phyloP scores from a whole-genome alignment of 2,888 invertebrate species.

The Scaeva pyrastri region DNA sequence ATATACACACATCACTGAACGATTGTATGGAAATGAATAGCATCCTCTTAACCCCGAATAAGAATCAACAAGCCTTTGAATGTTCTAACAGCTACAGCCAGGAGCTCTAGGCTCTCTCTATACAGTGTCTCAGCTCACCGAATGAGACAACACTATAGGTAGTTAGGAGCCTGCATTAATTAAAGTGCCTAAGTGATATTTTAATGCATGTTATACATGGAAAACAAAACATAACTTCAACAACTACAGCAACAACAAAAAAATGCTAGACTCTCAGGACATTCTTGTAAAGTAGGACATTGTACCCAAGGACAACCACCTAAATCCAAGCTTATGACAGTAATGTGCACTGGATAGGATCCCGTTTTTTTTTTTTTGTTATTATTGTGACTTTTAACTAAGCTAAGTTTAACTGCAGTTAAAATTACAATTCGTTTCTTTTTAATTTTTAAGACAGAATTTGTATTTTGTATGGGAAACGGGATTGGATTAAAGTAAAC shows the following conservation, averaged over 20 bases:
- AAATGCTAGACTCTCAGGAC: constrained; percentile 35
- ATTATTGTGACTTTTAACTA: too few species aligned
- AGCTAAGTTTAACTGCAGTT: too few species aligned
- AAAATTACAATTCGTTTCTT: too few species aligned
- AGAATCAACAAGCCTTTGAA: constrained; percentile 69
- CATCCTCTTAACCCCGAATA: constrained; percentile 64
- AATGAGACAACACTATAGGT: constrained; percentile 4
- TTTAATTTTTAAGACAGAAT: too few species aligned
- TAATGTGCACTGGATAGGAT: background rate
- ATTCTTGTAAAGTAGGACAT: constrained; percentile 43
- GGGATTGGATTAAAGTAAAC: too few species aligned
- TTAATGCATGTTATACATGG: constrained; percentile 40
- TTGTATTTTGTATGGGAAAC: too few species aligned
- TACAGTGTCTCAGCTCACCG: constrained; percentile 35
- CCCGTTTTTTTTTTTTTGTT: too few species aligned
- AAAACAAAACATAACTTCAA: background rate
- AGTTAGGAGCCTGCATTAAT: constrained; percentile 67
- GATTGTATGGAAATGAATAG: constrained; percentile 31
- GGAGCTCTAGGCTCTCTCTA: constrained; percentile 34
- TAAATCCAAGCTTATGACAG: background rate
- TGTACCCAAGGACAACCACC: constrained; percentile 65
- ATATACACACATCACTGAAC: background rate
- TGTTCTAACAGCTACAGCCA: constrained; percentile 36
- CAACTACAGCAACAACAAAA: background rate
- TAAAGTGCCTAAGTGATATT: constrained; percentile 68